These are phyloP conservation scores for Percina caprodes DNA, from an alignment of 2,113 vertebrate genomes.

Conservation along the genomic window DNA sequence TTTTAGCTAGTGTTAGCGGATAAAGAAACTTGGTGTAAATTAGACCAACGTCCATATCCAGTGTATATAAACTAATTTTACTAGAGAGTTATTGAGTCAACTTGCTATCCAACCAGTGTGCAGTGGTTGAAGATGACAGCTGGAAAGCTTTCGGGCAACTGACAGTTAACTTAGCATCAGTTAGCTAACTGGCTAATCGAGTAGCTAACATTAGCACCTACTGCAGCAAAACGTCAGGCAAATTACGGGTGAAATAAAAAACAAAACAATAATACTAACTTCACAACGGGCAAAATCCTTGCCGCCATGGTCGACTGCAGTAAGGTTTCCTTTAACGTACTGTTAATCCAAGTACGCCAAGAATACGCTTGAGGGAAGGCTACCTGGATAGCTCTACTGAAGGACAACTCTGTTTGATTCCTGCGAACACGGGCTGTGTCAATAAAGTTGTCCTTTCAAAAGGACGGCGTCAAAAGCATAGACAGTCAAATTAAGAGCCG, in stretches of 20 bases:
- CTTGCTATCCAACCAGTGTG: neutral
- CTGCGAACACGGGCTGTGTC: constrained; percentile 28
- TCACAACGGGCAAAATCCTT: constrained; percentile 79
- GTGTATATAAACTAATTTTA: neutral
- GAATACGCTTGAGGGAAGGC: neutral
- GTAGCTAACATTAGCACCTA: constrained; percentile 1
- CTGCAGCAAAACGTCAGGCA: neutral
- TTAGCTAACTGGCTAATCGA: constrained; percentile 48
- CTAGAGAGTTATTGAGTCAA: neutral
- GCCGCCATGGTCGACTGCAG: constrained; percentile 79
- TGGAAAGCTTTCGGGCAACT: neutral
- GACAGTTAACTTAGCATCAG: constrained; percentile 6
- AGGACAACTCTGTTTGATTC: constrained; percentile 61
- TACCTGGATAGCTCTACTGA: constrained; percentile 46
- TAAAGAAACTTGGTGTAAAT: neutral
- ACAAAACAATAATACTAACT: constrained; percentile 77
- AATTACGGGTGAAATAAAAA: neutral
- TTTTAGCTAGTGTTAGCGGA: neutral
- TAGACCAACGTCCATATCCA: neutral
- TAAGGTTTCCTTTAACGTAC: neutral
- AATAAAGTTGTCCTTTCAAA: constrained; percentile 76
- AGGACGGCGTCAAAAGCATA: neutral
- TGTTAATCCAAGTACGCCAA: constrained; percentile 2
- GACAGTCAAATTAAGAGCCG: neutral
- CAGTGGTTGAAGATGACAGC: neutral